These are phyloP conservation scores for Aptenodytes patagonicus DNA, from an alignment of 2,113 vertebrate genomes.

Conservation along the genomic window DNA sequence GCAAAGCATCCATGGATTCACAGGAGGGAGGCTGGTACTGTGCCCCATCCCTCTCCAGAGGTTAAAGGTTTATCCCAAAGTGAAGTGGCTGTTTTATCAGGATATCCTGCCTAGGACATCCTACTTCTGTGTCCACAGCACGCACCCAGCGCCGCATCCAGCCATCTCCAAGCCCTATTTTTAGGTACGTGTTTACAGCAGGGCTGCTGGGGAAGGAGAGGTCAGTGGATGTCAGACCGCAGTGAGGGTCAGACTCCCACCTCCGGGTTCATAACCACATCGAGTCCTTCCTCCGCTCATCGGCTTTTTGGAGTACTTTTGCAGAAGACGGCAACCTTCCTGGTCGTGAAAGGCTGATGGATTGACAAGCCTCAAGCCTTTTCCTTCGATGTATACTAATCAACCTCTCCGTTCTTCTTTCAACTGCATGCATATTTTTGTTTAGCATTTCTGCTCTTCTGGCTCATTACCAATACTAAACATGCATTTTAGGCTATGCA, in stretches of 20 bases:
- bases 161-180: background rate
- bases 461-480: accelerated
- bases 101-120: constrained; percentile 45
- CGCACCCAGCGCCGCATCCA: accelerated
- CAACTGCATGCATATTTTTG: background rate
- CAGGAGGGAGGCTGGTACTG: background rate
- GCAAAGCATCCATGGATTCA: accelerated
- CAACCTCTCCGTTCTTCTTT: background rate
- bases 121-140: background rate
- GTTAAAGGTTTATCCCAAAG: background rate
- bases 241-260: background rate
- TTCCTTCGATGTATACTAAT: background rate
- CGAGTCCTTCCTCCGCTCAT: background rate
- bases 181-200: background rate
- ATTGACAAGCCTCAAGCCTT: background rate
- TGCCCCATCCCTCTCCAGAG: background rate
- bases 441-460: background rate
- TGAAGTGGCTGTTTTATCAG: background rate
- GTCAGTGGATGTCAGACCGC: background rate
- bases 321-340: background rate
- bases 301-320: background rate
- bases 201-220: background rate
- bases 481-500: accelerated
- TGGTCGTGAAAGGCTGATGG: background rate
- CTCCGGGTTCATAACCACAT: background rate